A percentile compares a stretch with the other conserved stretches of the same genome.
Evolutionary conservation across 1,140 invertebrate species (phyloP).

Genomic region (Caenorhabditis remanei): DNA sequence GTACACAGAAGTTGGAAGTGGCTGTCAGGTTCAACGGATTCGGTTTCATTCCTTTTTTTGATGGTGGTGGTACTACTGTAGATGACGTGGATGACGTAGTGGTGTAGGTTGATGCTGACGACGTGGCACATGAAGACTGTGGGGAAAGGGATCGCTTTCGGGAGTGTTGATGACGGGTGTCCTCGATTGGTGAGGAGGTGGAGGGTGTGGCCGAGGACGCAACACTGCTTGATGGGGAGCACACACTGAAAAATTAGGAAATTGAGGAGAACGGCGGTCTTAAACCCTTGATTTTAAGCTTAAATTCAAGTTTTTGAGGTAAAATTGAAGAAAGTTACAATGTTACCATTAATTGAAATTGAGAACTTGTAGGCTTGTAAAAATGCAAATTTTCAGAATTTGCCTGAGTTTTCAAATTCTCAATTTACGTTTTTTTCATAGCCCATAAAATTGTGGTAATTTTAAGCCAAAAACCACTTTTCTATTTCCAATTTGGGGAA

Average conservation of each 20-base stretch:
- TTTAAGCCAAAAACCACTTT: too few species aligned
- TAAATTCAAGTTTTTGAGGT: too few species aligned
- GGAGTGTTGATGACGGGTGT: neutral
- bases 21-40: slow-evolving; percentile 40
- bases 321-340: too few species aligned
- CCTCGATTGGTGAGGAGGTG: neutral
- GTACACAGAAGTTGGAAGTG: neutral
- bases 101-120: neutral
- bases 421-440: too few species aligned
- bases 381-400: too few species aligned
- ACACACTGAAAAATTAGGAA: slow-evolving; percentile 2
- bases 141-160: neutral
- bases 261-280: too few species aligned
- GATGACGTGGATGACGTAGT: slow-evolving; percentile 16
- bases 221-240: slow-evolving; percentile 6
- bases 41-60: slow-evolving; percentile 42
- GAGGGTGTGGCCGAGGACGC: slow-evolving; percentile 21
- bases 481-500: too few species aligned
- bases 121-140: neutral
- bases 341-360: too few species aligned
- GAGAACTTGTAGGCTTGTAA: too few species aligned
- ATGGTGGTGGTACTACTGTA: neutral
- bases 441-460: too few species aligned
- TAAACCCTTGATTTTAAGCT: too few species aligned
- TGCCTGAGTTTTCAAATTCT: too few species aligned